A percentile compares a stretch with the other conserved stretches of the same genome.
Evolutionary conservation across 2,797 vertebrate species (phyloP).

Genomic region (Hyperoplus immaculatus): DNA sequence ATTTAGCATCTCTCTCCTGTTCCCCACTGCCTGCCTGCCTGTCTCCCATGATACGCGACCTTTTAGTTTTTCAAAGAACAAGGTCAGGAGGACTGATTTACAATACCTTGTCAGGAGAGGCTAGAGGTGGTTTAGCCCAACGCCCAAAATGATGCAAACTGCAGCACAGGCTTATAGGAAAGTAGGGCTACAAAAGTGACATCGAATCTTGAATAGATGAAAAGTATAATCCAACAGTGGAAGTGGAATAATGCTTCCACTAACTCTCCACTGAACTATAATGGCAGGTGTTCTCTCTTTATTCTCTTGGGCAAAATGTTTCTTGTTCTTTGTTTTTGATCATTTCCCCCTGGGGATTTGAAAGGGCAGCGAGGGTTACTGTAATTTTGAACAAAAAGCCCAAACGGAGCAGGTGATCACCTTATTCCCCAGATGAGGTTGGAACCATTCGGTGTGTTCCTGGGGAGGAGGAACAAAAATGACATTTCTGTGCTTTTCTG

Average conservation of each 20-base stretch:
- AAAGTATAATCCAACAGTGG: background rate
- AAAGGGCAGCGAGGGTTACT: slow-evolving; percentile 54
- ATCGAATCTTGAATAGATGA: background rate
- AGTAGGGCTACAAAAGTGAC: background rate
- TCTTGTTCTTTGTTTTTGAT: slow-evolving; percentile 35
- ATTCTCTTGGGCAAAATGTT: slow-evolving; percentile 25
- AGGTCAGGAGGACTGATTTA: slow-evolving; percentile 24
- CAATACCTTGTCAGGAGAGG: slow-evolving; percentile 17
- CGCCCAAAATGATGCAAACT: background rate
- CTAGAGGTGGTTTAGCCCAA: slow-evolving; percentile 6
- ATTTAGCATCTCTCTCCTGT: slow-evolving; percentile 37
- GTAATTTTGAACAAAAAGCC: slow-evolving; percentile 45
- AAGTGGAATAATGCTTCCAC: background rate
- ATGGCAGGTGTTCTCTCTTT: slow-evolving; percentile 44
- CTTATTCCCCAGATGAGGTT: slow-evolving; percentile 37
- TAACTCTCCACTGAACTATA: background rate
- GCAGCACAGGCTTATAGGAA: background rate
- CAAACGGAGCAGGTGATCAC: slow-evolving; percentile 16
- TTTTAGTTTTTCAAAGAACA: slow-evolving; percentile 42
- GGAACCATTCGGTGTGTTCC: slow-evolving; percentile 19
- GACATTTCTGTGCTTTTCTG: slow-evolving; percentile 41
- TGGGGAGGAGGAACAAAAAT: slow-evolving; percentile 25
- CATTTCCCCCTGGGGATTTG: slow-evolving; percentile 49
- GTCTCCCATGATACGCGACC: slow-evolving; percentile 43
- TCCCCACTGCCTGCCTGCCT: slow-evolving; percentile 31